Percentiles rank a stretch among this genome's conserved stretches.
Evolutionary conservation across 2,888 invertebrate genomes (phyloP).

Genomic region (Drosophila kokeensis): DNA sequence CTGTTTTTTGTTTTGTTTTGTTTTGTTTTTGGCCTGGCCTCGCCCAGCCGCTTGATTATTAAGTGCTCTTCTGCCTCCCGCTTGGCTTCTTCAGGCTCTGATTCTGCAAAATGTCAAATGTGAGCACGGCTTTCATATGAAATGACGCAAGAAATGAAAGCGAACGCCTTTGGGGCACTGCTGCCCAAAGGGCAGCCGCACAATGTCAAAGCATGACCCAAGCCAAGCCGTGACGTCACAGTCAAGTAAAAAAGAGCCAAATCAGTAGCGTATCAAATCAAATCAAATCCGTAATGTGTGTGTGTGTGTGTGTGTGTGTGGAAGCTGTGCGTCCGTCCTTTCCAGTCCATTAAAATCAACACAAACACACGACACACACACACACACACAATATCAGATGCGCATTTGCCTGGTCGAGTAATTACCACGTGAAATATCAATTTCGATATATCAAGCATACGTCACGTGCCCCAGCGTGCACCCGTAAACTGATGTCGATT

Average conservation of each 20-base stretch:
- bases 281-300: conserved; percentile 18
- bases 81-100: conserved; percentile 13
- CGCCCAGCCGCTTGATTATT: conserved; percentile 43
- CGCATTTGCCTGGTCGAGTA: conserved; percentile 27
- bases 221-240: conserved; percentile 60
- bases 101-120: conserved; percentile 69
- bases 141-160: conserved; percentile 73
- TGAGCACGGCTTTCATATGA: conserved; percentile 65
- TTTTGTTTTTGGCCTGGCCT: conserved; percentile 9
- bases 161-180: conserved; percentile 32
- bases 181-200: conserved; percentile 63
- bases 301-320: conserved; percentile 11
- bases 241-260: background rate
- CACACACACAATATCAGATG: conserved; percentile 12
- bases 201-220: conserved; percentile 43
- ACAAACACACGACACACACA: background rate
- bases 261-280: conserved; percentile 6
- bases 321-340: conserved; percentile 31
- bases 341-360: conserved; percentile 46
- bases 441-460: conserved; percentile 49
- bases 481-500: conserved; percentile 16
- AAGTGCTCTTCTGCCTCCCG: conserved; percentile 29
- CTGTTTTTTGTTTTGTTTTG: conserved; percentile 1
- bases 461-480: conserved; percentile 44
- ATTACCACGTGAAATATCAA: conserved; percentile 47